A percentile compares a stretch with the other conserved stretches of the same genome.
phyloP scores from a whole-genome alignment of 2,113 vertebrate species.

The Python bivittatus region DNA sequence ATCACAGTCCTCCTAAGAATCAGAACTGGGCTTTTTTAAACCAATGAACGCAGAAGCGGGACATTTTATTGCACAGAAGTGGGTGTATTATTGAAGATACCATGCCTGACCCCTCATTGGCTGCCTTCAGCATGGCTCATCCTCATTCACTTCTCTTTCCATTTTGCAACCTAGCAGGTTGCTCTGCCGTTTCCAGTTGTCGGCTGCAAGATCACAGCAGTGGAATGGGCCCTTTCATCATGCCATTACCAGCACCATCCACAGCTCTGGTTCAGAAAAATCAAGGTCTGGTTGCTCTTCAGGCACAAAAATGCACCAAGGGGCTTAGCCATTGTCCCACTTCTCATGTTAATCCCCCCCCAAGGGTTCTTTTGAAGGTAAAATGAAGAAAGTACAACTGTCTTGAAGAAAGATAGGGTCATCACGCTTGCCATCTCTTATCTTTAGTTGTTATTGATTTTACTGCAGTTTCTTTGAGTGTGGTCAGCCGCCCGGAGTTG shows the following conservation, averaged over 20 bases:
- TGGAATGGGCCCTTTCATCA: background rate
- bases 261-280: background rate
- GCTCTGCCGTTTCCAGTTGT: background rate
- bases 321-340: background rate
- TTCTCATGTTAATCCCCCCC: background rate
- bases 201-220: background rate
- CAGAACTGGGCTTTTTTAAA: background rate
- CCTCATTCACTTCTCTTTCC: background rate
- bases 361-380: background rate
- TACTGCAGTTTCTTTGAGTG: background rate
- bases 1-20: background rate
- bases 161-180: background rate
- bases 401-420: background rate
- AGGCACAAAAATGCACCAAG: background rate
- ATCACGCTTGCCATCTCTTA: background rate
- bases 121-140: background rate
- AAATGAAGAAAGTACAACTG: background rate
- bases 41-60: background rate
- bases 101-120: background rate
- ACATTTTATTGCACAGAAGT: background rate
- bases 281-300: background rate
- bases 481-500: background rate
- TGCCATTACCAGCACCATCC: background rate
- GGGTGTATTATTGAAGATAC: background rate
- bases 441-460: background rate